Evolutionary conservation across 1,140 invertebrate species (phyloP).

Genomic region (Euura lappo): DNA sequence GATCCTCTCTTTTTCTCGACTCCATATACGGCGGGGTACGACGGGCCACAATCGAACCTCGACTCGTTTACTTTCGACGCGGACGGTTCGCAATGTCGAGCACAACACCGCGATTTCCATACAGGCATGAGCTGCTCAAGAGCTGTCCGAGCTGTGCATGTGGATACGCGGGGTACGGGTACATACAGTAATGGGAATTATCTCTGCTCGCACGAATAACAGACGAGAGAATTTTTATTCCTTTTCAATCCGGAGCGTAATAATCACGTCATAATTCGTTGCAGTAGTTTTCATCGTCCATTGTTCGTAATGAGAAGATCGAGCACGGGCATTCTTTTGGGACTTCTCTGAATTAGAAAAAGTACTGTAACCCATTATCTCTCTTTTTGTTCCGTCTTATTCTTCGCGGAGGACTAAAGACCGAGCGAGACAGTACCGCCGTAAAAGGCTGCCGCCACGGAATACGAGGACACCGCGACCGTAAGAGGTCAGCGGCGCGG

Average conservation of each 20-base stretch:
- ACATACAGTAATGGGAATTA: not conserved
- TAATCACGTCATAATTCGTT: no score
- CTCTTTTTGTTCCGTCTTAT: not conserved
- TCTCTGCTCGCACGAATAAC: not conserved
- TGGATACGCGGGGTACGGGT: not conserved
- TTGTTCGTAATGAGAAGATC: no score
- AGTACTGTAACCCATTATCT: not conserved
- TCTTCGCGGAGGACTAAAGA: not conserved
- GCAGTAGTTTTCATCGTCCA: no score
- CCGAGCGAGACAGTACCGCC: not conserved
- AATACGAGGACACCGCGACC: not conserved
- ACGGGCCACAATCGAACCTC: not conserved
- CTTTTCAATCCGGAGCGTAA: no score
- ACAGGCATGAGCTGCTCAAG: not conserved
- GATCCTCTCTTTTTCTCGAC: not conserved
- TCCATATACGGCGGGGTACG: not conserved
- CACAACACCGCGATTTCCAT: not conserved
- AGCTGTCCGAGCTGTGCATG: not conserved
- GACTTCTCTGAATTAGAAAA: not conserved
- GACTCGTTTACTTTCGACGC: not conserved
- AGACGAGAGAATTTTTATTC: no score
- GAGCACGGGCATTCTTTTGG: no score
- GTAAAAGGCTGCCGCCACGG: not conserved
- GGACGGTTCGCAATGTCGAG: slow-evolving; percentile 1
- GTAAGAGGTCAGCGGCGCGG: not conserved